These are phyloP conservation scores for Ceratosolen fusciceps DNA, from an alignment of 1,140 invertebrate genomes.

Conservation along the genomic window DNA sequence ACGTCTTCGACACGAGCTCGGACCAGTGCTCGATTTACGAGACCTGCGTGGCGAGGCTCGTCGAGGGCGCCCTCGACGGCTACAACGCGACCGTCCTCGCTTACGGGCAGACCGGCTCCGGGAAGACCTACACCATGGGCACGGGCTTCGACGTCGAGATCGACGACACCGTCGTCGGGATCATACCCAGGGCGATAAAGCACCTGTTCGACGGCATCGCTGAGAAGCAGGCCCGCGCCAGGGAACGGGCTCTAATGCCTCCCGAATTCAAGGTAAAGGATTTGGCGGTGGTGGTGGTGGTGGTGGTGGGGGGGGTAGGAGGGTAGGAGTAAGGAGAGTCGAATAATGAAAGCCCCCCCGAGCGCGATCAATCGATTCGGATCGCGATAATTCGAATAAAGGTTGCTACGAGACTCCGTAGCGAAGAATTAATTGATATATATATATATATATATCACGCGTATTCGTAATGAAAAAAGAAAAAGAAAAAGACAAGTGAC, in stretches of 20 bases:
- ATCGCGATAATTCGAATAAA: too few species aligned
- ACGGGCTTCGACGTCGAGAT: constrained; percentile 93
- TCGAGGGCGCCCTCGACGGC: constrained; percentile 90
- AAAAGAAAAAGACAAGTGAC: too few species aligned
- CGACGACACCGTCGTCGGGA: constrained; percentile 78
- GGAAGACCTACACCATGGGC: constrained; percentile 99
- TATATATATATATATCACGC: too few species aligned
- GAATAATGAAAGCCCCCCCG: too few species aligned
- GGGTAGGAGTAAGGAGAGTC: too few species aligned
- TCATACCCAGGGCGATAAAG: constrained; percentile 93
- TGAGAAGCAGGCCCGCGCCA: constrained; percentile 75
- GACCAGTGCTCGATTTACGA: constrained; percentile 88
- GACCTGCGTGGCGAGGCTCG: constrained; percentile 86
- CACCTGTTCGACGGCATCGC: constrained; percentile 91
- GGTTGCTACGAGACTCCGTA: too few species aligned
- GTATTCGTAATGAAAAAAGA: too few species aligned
- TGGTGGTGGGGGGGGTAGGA: too few species aligned
- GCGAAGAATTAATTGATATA: too few species aligned
- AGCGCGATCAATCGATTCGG: too few species aligned
- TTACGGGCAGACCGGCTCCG: constrained; percentile 97
- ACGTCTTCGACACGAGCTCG: constrained; percentile 89
- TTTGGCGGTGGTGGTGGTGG: background rate
- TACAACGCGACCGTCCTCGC: constrained; percentile 97
- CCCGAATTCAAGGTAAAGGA: constrained; percentile 77
- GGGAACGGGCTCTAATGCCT: constrained; percentile 75